Evolutionary conservation across 2,797 vertebrate species (phyloP), one percentile per base, ranked within the genome.

Genomic region (Dermochelys coriacea): DNA sequence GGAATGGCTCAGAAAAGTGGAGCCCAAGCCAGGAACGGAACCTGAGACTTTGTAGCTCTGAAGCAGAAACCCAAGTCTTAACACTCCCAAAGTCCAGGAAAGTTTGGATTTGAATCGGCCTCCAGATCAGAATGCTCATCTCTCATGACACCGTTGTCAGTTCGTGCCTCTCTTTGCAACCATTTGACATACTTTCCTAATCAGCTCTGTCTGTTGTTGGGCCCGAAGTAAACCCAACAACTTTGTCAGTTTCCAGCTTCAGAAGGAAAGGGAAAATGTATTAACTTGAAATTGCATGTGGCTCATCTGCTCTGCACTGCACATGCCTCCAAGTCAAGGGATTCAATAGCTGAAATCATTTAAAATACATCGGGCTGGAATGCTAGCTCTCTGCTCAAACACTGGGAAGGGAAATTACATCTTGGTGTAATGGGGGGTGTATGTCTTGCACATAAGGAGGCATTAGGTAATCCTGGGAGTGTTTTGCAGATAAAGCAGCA

Each of bases 301-400:
- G 85, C 93, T 97, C 50, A 92, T 89, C 31, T 82, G 61, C 86
- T 92, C 95, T 91, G 93, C 93, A 93, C 82, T 85, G 55, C 86
- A 82, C 59, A 68, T 57, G 47, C 68, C 83, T 85, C 78, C 85
- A 91, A 93, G 90, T 89, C 95, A 96, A 95, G 88, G 88, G 94
- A 84, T 95, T 94, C 91, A 96, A 87, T 95, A 93, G 95, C 96
- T 97, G 94, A 93, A 95, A 83, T 96, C 96, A 97, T 98, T 97
- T 98, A 96, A 97, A 97, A 94, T 93, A 61, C 96, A 97, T 97
- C 94, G 95, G 88, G 87, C 85, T 97, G 96, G 97, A 97, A 98
- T 97, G 96, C 82, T 96, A 91, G 86, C 92, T 96, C 85, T 49
- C 88, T 93, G 92, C 94, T 96, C 97, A 96, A 90, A 93, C 93